phyloP scores from a whole-genome alignment of 2,113 vertebrate species.

The Clupea harengus region DNA sequence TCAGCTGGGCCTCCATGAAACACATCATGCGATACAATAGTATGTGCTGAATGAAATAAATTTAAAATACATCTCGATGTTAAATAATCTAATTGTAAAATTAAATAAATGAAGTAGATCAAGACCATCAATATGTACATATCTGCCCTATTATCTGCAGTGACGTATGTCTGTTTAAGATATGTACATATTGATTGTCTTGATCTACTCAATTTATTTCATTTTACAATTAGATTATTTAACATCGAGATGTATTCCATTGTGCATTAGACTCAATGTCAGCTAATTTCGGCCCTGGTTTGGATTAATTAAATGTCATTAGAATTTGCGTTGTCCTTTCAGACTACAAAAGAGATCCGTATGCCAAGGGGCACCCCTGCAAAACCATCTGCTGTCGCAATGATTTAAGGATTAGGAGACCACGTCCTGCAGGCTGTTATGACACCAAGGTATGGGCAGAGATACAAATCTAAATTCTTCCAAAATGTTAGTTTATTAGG shows the following conservation, averaged over 20 bases:
- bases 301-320: neutral
- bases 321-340: slow-evolving; percentile 39
- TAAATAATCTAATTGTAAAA: no score
- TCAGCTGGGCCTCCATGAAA: slow-evolving; percentile 77
- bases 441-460: slow-evolving; percentile 81
- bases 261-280: neutral
- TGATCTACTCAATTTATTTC: neutral
- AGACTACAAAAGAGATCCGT: slow-evolving; percentile 84
- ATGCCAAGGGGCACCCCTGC: slow-evolving; percentile 80
- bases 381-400: slow-evolving; percentile 88
- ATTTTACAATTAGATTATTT: neutral
- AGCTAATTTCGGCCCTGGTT: neutral
- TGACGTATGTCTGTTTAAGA: neutral
- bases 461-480: neutral
- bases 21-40: slow-evolving; percentile 91
- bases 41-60: slow-evolving; percentile 71
- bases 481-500: neutral
- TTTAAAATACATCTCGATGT: neutral
- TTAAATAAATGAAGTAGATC: neutral
- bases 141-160: no score
- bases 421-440: slow-evolving; percentile 82
- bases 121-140: neutral
- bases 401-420: slow-evolving; percentile 72
- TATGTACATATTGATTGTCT: neutral
- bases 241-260: neutral